Percentiles rank a stretch among this genome's conserved stretches.
Conservation (phyloP, 2,113 vertebrate genomes). For the Ptyas mucosa region DNA sequence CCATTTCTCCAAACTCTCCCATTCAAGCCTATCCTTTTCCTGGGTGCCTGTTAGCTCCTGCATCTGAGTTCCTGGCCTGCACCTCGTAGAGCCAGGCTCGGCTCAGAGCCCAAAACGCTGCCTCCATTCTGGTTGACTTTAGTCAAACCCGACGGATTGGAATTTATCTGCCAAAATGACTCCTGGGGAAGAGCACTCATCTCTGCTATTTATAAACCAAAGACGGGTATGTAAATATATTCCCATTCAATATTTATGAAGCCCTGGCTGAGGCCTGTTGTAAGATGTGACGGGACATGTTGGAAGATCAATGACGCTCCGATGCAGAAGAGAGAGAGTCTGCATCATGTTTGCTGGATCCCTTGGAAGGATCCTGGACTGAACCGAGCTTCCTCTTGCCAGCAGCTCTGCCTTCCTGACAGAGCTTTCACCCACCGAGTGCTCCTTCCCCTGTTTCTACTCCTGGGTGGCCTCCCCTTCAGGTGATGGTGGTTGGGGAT, state of each 20-base stretch:
- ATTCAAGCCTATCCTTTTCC: slow-evolving; percentile 9
- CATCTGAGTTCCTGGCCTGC: background rate
- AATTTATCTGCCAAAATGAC: background rate
- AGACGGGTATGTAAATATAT: background rate
- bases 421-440: background rate
- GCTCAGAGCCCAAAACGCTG: background rate
- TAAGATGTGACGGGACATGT: fast-evolving
- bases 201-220: background rate
- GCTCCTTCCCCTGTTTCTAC: background rate
- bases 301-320: background rate
- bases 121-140: background rate
- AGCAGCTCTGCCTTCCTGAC: background rate
- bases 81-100: background rate
- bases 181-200: fast-evolving
- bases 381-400: background rate
- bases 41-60: background rate
- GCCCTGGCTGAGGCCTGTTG: background rate
- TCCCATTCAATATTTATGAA: background rate
- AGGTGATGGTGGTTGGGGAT: background rate
- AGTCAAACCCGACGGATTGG: background rate
- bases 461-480: background rate
- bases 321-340: background rate
- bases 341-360: no score
- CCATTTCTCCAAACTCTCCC: slow-evolving; percentile 2
- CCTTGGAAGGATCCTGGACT: background rate